Evolutionary conservation across 1,140 invertebrate genomes (phyloP).

Genomic region (Drosophila nasuta): DNA sequence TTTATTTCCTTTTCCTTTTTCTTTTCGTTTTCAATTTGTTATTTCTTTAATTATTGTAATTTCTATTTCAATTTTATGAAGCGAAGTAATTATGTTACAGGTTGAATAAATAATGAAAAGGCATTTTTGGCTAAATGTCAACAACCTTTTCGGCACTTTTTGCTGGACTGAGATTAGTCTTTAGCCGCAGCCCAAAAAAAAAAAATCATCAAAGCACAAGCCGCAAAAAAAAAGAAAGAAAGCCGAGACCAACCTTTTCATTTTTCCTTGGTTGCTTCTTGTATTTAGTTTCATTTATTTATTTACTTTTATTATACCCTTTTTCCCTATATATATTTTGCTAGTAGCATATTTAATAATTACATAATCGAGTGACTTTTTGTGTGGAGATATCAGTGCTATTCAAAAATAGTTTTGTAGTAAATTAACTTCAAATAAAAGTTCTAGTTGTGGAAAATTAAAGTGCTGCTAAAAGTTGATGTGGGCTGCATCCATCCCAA

Average conservation of each 20-base stretch:
- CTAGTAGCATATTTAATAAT: too few species aligned
- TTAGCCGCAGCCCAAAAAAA: background rate
- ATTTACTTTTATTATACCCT: slow-evolving; percentile 12
- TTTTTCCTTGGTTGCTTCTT: background rate
- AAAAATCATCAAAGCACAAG: slow-evolving; percentile 18
- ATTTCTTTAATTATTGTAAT: slow-evolving; percentile 2
- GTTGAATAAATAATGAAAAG: slow-evolving; percentile 10
- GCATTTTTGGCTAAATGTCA: background rate
- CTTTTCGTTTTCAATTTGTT: background rate
- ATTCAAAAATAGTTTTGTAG: too few species aligned
- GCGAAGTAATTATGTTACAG: slow-evolving; percentile 7
- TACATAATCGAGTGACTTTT: too few species aligned
- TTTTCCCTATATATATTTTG: too few species aligned
- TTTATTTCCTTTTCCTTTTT: background rate
- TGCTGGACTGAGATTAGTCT: background rate
- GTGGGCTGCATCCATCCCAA: background rate
- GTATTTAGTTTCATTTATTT: slow-evolving; percentile 18
- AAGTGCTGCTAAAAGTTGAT: too few species aligned
- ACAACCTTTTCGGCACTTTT: background rate
- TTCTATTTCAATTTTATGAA: background rate
- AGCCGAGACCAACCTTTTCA: slow-evolving; percentile 2
- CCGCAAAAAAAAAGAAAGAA: slow-evolving; percentile 8
- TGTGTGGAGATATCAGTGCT: too few species aligned
- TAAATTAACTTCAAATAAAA: too few species aligned
- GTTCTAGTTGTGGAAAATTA: too few species aligned